Base-by-base conservation (phyloP, 1,140 invertebrate species). In the Battus philenor region DNA sequence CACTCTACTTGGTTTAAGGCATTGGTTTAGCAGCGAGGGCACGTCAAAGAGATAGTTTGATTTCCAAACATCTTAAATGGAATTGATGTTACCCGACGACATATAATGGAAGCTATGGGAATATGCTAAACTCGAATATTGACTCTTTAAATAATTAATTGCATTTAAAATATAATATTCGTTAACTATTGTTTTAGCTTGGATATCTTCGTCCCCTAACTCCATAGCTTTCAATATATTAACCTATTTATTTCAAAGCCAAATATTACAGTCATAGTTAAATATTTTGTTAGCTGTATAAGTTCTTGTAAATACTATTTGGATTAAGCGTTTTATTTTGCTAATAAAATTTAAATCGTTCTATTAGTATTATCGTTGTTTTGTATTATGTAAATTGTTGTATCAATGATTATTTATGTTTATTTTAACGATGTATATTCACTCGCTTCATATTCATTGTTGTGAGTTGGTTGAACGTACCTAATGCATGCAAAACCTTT, bases 231-330 rank as follows among this genome's bases (percentile, higher is more conserved):
- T 81, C 77, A 74, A 62, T 78, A 81, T 78, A 81, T 76, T 75
- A 84, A 66, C 64, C 62, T 80, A 84, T 80, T 82, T 81, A 82
- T 84, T 80, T 80, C 69, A 79, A 84, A 84, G 73, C 80, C 80
- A 84, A 84, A 84, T 82, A 84, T 72, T 84, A 84, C 69, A 84
- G 80, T 84, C 80, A 84, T 84, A 84, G 66, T 68, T 79, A 71
- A 68, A 60, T 56, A 69, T 72, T 73, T 77, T 78, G 54, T 70
- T 80, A 77, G 68, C 49, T 68, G 55, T 71, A 74, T 82, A 80
- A 70, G 73, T 81, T 85, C 51, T 68, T 82, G 78, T 85, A 85
- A 75, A 82, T 84, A 84, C 52, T 69, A 59, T 57, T 63, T 39
- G 49, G 33, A 36, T 57, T 78, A 71, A 76, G 70, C 64, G 68